Percentiles rank a stretch among this genome's conserved stretches.
These are phyloP conservation scores for Epiperipatus broadwayi DNA, from an alignment of 2,888 invertebrate genomes.

Conservation along the genomic window DNA sequence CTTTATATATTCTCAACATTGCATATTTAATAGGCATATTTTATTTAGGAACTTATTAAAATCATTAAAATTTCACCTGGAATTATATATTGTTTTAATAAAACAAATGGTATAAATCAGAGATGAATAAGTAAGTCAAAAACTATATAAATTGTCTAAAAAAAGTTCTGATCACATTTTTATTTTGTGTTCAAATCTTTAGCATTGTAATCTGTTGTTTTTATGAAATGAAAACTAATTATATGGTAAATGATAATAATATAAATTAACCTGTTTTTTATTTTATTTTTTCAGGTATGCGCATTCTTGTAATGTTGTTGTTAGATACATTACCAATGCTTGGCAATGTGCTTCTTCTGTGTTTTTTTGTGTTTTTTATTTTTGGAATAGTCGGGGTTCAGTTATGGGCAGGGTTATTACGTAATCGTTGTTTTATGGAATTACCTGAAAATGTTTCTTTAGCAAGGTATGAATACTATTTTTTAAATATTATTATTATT, in stretches of 20 bases:
- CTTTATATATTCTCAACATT: no score
- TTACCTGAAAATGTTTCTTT: slow-evolving; percentile 46
- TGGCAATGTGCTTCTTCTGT: slow-evolving; percentile 82
- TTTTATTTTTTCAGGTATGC: slow-evolving; percentile 55
- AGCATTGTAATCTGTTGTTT: no score
- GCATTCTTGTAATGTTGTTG: slow-evolving; percentile 91
- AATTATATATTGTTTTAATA: no score
- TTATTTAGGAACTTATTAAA: no score
- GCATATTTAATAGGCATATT: no score
- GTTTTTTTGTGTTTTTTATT: slow-evolving; percentile 99
- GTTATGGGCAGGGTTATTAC: slow-evolving; percentile 90
- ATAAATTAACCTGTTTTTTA: background rate
- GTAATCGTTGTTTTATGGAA: slow-evolving; percentile 75
- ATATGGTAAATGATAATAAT: slow-evolving; percentile 5
- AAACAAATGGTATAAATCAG: no score
- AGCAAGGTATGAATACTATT: slow-evolving; percentile 46
- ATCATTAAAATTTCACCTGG: no score
- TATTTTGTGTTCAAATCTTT: no score
- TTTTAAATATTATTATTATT: slow-evolving; percentile 3
- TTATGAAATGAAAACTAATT: slow-evolving; percentile 4
- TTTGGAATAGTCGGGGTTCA: slow-evolving; percentile 99
- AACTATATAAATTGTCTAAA: no score
- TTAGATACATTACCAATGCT: slow-evolving; percentile 97
- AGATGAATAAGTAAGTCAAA: no score
- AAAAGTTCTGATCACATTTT: no score